A percentile compares a stretch with the other conserved stretches of the same genome.
Evolutionary conservation across 2,797 vertebrate species (phyloP).

Genomic region (Muscicapa comitata): DNA sequence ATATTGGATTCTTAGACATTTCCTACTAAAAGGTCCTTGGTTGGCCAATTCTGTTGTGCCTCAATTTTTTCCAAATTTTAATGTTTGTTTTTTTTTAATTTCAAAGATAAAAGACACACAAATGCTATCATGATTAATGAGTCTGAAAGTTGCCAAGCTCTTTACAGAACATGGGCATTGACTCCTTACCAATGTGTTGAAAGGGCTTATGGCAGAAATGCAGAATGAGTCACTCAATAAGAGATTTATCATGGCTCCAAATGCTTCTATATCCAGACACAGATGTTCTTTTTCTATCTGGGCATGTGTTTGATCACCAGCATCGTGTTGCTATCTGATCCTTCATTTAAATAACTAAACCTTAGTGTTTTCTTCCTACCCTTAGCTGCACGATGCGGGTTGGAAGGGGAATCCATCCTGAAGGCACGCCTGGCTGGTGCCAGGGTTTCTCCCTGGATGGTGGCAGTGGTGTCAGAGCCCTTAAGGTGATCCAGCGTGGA

Average conservation of each 20-base stretch:
- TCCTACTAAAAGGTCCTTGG: slow-evolving; percentile 8
- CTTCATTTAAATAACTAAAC: not conserved
- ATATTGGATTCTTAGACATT: not conserved
- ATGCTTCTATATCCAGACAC: not conserved
- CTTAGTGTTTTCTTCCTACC: not conserved
- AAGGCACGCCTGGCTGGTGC: slow-evolving; percentile 95
- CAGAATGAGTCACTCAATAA: not conserved
- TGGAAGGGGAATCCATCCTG: slow-evolving; percentile 93
- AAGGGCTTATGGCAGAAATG: not conserved
- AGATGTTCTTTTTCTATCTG: not conserved
- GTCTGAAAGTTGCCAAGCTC: not conserved
- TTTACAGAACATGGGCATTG: not conserved
- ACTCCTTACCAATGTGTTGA: not conserved
- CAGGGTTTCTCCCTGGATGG: slow-evolving; percentile 97
- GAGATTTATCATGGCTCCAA: not conserved
- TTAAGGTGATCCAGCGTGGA: slow-evolving; percentile 95
- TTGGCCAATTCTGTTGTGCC: not conserved
- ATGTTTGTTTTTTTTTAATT: not conserved
- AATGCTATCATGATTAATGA: accelerated
- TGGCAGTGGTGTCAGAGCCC: slow-evolving; percentile 91
- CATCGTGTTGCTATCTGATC: not conserved
- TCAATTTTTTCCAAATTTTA: not conserved
- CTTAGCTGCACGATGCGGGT: slow-evolving; percentile 93
- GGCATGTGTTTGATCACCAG: not conserved
- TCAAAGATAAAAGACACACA: not conserved